Conservation (phyloP, 2,113 vertebrate genomes). For the Rhinopomastus cyanomelas region DNA sequence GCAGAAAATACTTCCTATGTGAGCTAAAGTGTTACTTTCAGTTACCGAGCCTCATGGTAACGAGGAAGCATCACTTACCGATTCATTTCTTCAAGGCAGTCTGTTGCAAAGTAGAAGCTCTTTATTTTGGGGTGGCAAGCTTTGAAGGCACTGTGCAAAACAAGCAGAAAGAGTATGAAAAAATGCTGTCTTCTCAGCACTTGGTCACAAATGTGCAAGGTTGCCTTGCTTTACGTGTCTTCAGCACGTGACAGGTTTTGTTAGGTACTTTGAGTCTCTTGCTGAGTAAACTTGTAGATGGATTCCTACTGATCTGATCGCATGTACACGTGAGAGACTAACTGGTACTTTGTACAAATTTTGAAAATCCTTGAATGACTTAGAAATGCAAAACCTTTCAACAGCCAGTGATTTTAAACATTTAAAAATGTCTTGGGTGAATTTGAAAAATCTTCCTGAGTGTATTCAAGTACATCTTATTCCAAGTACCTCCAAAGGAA, state of each 20-base stretch:
- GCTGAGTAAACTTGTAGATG: neutral
- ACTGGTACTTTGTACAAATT: neutral
- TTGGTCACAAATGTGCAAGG: neutral
- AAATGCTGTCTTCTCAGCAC: neutral
- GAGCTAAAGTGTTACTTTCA: neutral
- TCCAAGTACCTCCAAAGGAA: neutral
- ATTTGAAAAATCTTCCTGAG: neutral
- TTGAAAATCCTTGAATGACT: neutral
- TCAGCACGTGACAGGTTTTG: neutral
- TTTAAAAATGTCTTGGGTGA: neutral
- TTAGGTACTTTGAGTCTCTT: neutral
- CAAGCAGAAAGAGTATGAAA: conserved; percentile 27
- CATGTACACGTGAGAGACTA: neutral
- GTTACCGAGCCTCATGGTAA: neutral
- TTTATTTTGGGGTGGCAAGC: conserved; percentile 93
- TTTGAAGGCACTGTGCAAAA: conserved; percentile 85
- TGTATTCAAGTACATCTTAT: neutral
- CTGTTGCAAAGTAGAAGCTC: conserved; percentile 92
- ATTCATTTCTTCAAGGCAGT: conserved; percentile 94
- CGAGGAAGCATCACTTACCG: conserved; percentile 72
- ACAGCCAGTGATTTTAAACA: neutral
- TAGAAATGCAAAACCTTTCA: neutral
- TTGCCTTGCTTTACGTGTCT: neutral
- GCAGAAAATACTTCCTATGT: neutral
- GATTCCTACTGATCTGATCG: neutral